Percentiles rank a stretch among this genome's conserved stretches.
phyloP scores from a whole-genome alignment of 2,797 vertebrate species.

The Triplophysa bombifrons region DNA sequence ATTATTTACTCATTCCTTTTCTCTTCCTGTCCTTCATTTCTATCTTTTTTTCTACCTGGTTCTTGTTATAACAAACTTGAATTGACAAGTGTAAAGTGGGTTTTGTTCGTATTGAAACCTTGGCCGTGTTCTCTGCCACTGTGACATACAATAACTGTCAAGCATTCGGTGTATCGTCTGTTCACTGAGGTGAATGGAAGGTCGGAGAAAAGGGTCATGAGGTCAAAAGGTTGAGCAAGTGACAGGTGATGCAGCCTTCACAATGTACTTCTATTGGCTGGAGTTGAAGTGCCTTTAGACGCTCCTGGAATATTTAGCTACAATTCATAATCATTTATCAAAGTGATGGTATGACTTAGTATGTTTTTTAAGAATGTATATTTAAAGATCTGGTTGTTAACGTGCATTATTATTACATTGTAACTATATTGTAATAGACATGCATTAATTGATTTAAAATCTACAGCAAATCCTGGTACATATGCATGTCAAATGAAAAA shows the following conservation, averaged over 20 bases:
- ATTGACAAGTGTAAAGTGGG: slow-evolving; percentile 49
- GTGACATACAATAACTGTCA: slow-evolving; percentile 25
- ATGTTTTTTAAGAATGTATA: too few relatives aligned
- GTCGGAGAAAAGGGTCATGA: slow-evolving; percentile 20
- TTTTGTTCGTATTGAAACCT: slow-evolving; percentile 38
- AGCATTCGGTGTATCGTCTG: background rate
- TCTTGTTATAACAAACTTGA: slow-evolving; percentile 49
- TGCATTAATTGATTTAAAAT: background rate
- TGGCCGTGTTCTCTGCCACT: slow-evolving; percentile 19
- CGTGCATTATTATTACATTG: background rate
- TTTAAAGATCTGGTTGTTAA: background rate
- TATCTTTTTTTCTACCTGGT: slow-evolving; percentile 14
- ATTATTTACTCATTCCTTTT: slow-evolving; percentile 52
- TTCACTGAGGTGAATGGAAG: slow-evolving; percentile 13
- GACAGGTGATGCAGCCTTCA: background rate
- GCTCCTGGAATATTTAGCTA: background rate
- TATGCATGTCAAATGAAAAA: slow-evolving; percentile 8
- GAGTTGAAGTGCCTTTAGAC: background rate
- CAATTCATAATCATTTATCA: background rate
- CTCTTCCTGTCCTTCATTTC: slow-evolving; percentile 36
- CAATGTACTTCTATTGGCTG: background rate
- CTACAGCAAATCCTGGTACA: background rate
- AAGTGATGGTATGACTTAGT: too few relatives aligned
- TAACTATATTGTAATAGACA: background rate
- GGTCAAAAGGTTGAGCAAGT: slow-evolving; percentile 9